Base-by-base conservation (phyloP, 1,140 invertebrate species). In the Cardiocondyla obscurior region DNA sequence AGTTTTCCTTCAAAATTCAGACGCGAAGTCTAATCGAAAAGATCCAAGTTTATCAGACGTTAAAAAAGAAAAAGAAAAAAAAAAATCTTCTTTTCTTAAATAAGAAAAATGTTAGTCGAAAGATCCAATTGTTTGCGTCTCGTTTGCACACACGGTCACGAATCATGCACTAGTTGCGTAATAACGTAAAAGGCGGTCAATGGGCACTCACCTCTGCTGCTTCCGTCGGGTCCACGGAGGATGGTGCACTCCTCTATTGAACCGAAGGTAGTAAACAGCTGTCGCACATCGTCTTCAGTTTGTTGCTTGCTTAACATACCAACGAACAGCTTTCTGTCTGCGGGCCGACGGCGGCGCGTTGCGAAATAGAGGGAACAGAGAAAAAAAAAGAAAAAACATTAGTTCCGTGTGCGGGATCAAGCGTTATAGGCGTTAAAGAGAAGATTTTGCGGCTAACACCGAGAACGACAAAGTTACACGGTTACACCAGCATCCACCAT, bases 281-380 rank as follows among this genome's bases (percentile, higher is more conserved):
- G 97, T 94, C 98, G 96, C 87, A 99, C 98, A 97, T 99, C 99
- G 92, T 99, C 99, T 96, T 99, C 99, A 89, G 97, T 98, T 94
- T 99, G 99, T 96, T 99, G 98, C 95, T 99, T 99, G 95, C 98
- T 99, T 93, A 99, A 97, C 99, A 99, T 99, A 94, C 99, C 99
- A 95, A 99, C 98, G 96, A 99, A 99, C 95, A 99, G 97, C 96
- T 99, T 99, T 95, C 99, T 96, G 96, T 98, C 98, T 97, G 96
- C 93, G 93, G 91, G 90, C 90, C 85, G 90, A 88, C 85, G 90
- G 88, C 89, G 91, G 90, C 72, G 69, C 90, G 89, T 90, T 84
- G 60, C 60, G 85, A 82, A 89, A 86, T 64, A 83, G 82, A 89
- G 84, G 85, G 84, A 81, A 88, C 81, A 90, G 79, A 90, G 82